Conservation (phyloP, 2,797 vertebrate species). For the Cygnus olor region DNA sequence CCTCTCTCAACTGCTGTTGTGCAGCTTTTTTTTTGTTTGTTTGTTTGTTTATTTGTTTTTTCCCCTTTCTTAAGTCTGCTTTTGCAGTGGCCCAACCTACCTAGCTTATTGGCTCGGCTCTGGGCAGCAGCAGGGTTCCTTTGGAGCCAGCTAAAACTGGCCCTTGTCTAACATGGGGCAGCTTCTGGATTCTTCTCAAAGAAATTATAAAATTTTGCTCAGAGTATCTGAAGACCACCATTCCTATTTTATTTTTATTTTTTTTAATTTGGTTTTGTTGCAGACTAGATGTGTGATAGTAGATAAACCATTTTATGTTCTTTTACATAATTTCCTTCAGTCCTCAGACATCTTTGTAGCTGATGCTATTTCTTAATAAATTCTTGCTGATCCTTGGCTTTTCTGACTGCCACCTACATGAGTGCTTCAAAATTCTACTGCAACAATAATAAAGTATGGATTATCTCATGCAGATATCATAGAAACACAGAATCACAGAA, state of each 20-base stretch:
- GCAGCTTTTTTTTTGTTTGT: too few species aligned
- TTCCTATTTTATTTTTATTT: neutral
- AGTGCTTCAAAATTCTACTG: neutral
- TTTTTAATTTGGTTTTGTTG: neutral
- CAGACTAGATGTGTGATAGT: neutral
- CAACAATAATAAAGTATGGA: neutral
- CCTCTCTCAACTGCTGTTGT: too few species aligned
- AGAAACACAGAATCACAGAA: too few species aligned
- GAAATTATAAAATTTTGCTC: neutral
- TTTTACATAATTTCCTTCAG: neutral
- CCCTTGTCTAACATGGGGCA: too few species aligned
- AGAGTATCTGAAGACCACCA: neutral
- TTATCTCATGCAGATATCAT: too few species aligned
- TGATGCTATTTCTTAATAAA: neutral
- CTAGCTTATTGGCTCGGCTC: too few species aligned
- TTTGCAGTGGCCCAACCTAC: too few species aligned
- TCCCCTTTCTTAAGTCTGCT: too few species aligned
- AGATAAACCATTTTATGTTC: neutral
- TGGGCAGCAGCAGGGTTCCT: too few species aligned
- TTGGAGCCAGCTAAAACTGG: too few species aligned
- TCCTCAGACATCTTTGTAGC: neutral
- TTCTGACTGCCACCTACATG: neutral
- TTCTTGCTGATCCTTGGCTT: neutral
- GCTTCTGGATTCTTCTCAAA: too few species aligned
- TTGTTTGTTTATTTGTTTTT: too few species aligned